Evolutionary conservation across 2,113 vertebrate genomes (phyloP).

Genomic region (Heliornis fulica): DNA sequence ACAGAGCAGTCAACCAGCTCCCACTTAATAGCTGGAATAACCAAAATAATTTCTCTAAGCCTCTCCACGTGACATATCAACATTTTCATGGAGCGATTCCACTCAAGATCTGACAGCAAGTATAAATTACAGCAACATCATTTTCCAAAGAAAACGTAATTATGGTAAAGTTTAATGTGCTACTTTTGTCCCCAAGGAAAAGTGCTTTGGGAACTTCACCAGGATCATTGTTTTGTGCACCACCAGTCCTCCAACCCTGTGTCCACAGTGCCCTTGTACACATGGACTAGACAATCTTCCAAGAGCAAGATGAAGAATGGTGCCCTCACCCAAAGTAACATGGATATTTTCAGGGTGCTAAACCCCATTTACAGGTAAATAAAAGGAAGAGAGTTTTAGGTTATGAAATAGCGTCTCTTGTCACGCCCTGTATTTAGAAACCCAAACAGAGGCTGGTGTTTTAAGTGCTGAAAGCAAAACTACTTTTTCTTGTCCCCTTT

Average conservation of each 20-base stretch:
- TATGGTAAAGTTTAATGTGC: not conserved
- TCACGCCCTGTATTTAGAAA: not conserved
- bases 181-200: not conserved
- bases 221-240: not conserved
- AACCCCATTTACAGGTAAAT: not conserved
- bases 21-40: not conserved
- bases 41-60: not conserved
- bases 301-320: not conserved
- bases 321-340: not conserved
- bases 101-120: not conserved
- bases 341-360: not conserved
- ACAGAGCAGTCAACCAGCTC: not conserved
- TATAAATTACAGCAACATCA: not conserved
- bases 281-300: not conserved
- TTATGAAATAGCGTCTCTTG: not conserved
- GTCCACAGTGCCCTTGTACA: not conserved
- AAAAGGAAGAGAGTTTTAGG: not conserved
- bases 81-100: not conserved
- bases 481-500: not conserved
- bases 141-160: not conserved
- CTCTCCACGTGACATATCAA: not conserved
- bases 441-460: not conserved
- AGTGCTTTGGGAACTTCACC: not conserved
- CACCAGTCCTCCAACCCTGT: not conserved
- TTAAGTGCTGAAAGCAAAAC: not conserved